Percentiles rank a stretch among this genome's conserved stretches.
Conservation (phyloP, 1,140 invertebrate species). For the Kradibia gibbosae region DNA sequence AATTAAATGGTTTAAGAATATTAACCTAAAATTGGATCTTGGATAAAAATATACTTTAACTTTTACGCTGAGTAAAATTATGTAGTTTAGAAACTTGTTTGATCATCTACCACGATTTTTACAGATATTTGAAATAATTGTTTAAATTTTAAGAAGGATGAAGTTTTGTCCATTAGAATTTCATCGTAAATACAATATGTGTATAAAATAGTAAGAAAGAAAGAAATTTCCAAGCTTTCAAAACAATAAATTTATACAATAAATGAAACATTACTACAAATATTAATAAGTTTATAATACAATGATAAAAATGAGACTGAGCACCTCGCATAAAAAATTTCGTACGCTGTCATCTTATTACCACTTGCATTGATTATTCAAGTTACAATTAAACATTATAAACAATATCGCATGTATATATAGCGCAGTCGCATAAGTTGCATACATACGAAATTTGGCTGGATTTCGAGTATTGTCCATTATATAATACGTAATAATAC, state of each 20-base stretch:
- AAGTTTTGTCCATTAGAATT: too few species aligned
- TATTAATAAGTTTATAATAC: background rate
- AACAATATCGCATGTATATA: background rate
- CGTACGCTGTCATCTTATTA: background rate
- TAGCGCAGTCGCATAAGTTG: background rate
- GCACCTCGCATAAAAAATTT: background rate
- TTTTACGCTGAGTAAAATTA: background rate
- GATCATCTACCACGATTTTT: too few species aligned
- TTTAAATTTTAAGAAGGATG: too few species aligned
- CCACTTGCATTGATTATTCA: background rate
- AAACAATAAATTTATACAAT: background rate
- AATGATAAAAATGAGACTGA: slow-evolving; percentile 14
- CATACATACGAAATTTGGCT: slow-evolving; percentile 37
- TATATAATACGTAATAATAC: slow-evolving; percentile 28
- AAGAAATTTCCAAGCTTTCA: background rate
- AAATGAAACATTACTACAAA: background rate
- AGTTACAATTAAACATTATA: background rate
- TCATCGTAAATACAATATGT: too few species aligned
- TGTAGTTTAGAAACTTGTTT: too few species aligned
- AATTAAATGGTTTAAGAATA: background rate
- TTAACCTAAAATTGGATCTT: background rate
- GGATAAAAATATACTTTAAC: background rate
- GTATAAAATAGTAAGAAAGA: background rate
- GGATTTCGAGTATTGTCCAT: slow-evolving; percentile 47
- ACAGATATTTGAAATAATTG: too few species aligned